Percentiles rank a stretch among this genome's conserved stretches.
These are phyloP conservation scores for Platyscapa corneri DNA, from an alignment of 1,140 invertebrate species.

Conservation along the genomic window DNA sequence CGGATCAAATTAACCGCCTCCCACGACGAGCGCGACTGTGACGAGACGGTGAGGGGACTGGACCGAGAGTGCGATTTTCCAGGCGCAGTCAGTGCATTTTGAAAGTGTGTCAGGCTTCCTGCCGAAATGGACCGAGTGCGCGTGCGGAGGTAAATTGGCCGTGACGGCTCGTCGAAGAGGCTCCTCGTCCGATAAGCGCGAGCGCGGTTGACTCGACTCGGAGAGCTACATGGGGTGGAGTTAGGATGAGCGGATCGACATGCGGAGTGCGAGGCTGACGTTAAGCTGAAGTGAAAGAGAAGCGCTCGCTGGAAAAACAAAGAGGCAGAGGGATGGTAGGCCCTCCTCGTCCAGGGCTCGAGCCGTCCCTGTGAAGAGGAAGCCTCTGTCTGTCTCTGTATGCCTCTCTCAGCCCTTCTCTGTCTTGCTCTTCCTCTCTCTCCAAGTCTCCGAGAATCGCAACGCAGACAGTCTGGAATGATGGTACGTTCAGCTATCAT, in stretches of 20 bases:
- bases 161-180: neutral
- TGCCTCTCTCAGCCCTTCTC: constrained; percentile 54
- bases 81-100: neutral
- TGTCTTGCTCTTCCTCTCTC: constrained; percentile 11
- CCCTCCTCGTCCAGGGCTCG: constrained; percentile 11
- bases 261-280: neutral
- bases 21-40: no score
- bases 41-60: no score
- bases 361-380: constrained; percentile 61
- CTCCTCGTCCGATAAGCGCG: no score
- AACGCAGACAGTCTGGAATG: constrained; percentile 66
- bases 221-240: neutral
- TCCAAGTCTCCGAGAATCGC: neutral
- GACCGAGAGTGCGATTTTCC: no score
- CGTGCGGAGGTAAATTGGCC: neutral
- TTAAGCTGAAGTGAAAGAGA: neutral
- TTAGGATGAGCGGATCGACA: neutral
- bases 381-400: constrained; percentile 52
- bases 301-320: neutral
- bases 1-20: no score
- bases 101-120: neutral
- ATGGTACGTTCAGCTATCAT: constrained; percentile 66
- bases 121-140: neutral
- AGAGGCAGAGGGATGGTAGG: constrained; percentile 18
- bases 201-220: no score